These are phyloP conservation scores for Lanistes nyassanus DNA, from an alignment of 1,140 invertebrate species.

Conservation along the genomic window DNA sequence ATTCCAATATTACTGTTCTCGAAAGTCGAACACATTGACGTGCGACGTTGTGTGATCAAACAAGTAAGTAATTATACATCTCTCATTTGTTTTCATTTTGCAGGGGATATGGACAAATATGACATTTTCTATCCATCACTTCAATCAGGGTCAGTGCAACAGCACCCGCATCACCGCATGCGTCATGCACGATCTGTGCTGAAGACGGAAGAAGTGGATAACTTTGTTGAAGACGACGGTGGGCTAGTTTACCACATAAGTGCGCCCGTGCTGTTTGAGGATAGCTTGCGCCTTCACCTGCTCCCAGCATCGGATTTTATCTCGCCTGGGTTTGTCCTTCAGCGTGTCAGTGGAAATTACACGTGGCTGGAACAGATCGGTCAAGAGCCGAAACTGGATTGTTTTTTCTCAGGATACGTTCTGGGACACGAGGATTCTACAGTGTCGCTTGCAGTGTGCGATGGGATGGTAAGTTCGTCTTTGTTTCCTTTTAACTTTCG, in stretches of 20 bases:
- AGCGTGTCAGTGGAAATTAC: slow-evolving; percentile 38
- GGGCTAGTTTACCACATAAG: slow-evolving; percentile 8
- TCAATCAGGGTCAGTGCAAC: neutral
- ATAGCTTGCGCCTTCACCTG: slow-evolving; percentile 24
- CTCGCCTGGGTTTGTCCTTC: slow-evolving; percentile 41
- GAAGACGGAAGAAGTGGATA: neutral
- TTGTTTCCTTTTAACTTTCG: slow-evolving; percentile 4
- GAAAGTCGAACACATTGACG: too few species aligned
- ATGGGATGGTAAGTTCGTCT: slow-evolving; percentile 78
- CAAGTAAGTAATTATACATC: too few species aligned
- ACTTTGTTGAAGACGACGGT: neutral
- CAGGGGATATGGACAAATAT: slow-evolving; percentile 9
- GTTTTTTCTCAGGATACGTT: slow-evolving; percentile 78
- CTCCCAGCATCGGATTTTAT: slow-evolving; percentile 37
- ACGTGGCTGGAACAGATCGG: slow-evolving; percentile 39
- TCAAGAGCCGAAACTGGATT: slow-evolving; percentile 59
- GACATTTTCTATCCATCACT: slow-evolving; percentile 11
- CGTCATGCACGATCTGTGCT: slow-evolving; percentile 11
- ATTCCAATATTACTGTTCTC: too few species aligned
- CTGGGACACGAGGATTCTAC: slow-evolving; percentile 74
- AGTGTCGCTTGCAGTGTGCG: slow-evolving; percentile 79
- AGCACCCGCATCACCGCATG: neutral
- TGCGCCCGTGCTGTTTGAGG: slow-evolving; percentile 26
- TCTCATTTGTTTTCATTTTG: neutral
- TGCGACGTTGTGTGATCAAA: too few species aligned